Evolutionary conservation across 2,888 invertebrate species (phyloP).

Genomic region (Thereva nobilitata): DNA sequence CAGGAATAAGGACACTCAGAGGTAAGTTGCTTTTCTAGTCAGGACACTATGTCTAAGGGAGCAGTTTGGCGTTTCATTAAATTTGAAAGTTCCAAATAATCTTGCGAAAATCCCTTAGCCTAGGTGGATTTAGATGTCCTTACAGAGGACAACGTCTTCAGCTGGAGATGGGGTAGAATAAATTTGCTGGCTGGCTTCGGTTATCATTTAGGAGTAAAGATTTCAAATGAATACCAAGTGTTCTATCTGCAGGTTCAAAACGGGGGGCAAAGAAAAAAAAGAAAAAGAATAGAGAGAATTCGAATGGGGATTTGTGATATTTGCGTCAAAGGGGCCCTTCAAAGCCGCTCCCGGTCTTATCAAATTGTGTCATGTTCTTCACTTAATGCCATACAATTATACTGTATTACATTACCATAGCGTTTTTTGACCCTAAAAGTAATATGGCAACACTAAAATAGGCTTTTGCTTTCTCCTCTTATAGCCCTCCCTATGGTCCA

Average conservation of each 20-base stretch:
- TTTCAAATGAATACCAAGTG: no score
- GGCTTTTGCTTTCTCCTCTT: conserved; percentile 57
- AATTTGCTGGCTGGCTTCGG: no score
- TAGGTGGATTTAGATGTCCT: conserved; percentile 22
- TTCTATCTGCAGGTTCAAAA: no score
- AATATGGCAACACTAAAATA: conserved; percentile 51
- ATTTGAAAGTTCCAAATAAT: conserved; percentile 31
- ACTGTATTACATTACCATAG: background rate
- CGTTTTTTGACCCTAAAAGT: background rate
- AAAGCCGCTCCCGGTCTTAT: background rate
- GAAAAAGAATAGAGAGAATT: background rate
- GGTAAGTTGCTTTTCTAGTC: conserved; percentile 50
- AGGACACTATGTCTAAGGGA: conserved; percentile 22
- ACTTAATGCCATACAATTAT: no score
- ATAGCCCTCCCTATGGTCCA: conserved; percentile 58
- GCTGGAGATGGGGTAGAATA: no score
- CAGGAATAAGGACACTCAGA: conserved; percentile 49
- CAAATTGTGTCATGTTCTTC: background rate
- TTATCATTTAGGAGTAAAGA: no score
- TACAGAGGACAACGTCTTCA: conserved; percentile 10
- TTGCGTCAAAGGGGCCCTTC: background rate
- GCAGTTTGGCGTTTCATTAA: conserved; percentile 11
- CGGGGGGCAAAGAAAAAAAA: background rate
- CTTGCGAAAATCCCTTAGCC: conserved; percentile 15
- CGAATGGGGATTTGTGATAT: background rate